Conservation (phyloP, 2,888 invertebrate genomes). For the Drosophila melanosoma region DNA sequence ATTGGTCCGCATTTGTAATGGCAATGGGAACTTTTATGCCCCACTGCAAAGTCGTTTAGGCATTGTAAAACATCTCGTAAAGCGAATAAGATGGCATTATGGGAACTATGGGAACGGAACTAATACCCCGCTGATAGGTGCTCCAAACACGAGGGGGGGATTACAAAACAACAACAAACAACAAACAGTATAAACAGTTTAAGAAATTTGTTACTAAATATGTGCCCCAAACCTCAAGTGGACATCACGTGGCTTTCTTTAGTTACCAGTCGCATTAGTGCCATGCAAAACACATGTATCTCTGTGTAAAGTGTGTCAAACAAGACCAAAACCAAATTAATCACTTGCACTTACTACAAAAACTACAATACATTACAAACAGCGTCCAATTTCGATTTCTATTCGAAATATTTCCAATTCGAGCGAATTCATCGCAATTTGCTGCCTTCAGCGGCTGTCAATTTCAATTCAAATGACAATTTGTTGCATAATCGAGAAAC, state of each 20-base stretch:
- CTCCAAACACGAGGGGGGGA: slow-evolving; percentile 34
- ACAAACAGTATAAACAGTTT: slow-evolving; percentile 47
- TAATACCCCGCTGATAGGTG: slow-evolving; percentile 65
- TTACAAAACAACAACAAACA: slow-evolving; percentile 29
- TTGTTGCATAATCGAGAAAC: slow-evolving; percentile 78
- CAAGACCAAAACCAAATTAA: slow-evolving; percentile 60
- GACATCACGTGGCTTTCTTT: slow-evolving; percentile 37
- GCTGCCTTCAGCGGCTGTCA: slow-evolving; percentile 66
- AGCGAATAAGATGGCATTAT: slow-evolving; percentile 61
- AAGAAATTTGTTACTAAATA: slow-evolving; percentile 50
- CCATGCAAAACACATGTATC: slow-evolving; percentile 5
- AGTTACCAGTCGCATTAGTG: slow-evolving; percentile 3
- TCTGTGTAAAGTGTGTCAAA: slow-evolving; percentile 64
- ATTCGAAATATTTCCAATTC: slow-evolving; percentile 25
- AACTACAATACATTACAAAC: slow-evolving; percentile 8
- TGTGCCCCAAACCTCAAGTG: slow-evolving; percentile 14
- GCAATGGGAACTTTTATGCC: slow-evolving; percentile 60
- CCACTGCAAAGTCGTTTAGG: slow-evolving; percentile 66
- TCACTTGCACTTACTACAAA: slow-evolving; percentile 52
- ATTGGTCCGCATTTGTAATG: slow-evolving; percentile 69
- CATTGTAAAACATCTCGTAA: slow-evolving; percentile 76
- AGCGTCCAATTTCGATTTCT: background rate
- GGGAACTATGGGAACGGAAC: slow-evolving; percentile 72
- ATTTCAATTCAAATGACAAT: slow-evolving; percentile 78
- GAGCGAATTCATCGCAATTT: slow-evolving; percentile 37